Evolutionary conservation across 2,113 vertebrate genomes (phyloP), one percentile per base, ranked within the genome.

Genomic region (Collichthys lucidus): DNA sequence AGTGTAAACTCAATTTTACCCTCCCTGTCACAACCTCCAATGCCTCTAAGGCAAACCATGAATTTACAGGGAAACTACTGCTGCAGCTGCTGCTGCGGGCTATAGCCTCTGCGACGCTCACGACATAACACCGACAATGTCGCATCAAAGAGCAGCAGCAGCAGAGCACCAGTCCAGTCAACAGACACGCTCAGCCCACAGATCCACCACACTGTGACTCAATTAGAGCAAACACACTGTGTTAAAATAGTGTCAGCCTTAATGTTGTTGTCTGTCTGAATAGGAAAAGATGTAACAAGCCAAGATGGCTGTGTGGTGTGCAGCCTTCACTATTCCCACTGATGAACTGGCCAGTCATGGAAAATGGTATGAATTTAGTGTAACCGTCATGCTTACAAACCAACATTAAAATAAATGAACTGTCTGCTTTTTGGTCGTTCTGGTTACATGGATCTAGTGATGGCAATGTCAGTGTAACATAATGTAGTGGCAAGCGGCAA

Each of bases 1-100:
- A 74, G 60, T 53, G 46, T 67, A 67, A 77, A 89, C 50, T 86
- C 63, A 8, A 26, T 59, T 66, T 40, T 57, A 5, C 69, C 74
- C 35, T 42, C 49, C 70, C 62, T 63, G 78, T 76, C 74, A 50
- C 35, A 61, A 62, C 56, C 35, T 49, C 47, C 35, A 6, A 73
- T n/a, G 69, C 73, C 73, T 74, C 67, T 1, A 47, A 78, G 84
- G 74, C n/a, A 62, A 80, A 74, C 46, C 59, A 55, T 0, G 14
- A 63, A 53, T 35, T 76, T 65, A 73, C 59, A 44, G 19, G 57
- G 52, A 24, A 3, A 35, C 42, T 8, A 52, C 50, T 12, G 26
- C 49, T 12, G 22, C 17, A 3, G 49, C 49, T 12, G 22, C 17
- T 9, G 49, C 49, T 52, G 74, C 5, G 47, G 56, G 42, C 68